These are phyloP conservation scores for Macrobrachium nipponense DNA, from an alignment of 1,140 invertebrate species.

Conservation along the genomic window DNA sequence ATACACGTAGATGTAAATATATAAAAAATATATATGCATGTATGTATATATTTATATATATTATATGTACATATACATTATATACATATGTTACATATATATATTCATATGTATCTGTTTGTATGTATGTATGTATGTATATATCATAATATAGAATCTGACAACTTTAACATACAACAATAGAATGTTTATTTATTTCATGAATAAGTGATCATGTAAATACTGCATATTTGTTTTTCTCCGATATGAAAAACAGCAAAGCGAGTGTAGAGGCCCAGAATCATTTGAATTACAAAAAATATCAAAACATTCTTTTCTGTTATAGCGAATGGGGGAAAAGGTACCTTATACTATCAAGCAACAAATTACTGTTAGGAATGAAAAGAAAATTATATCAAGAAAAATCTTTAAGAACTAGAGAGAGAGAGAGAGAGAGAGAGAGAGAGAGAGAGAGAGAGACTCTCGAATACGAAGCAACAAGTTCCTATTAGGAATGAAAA, in stretches of 20 bases:
- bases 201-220: no score
- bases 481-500: no score
- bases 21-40: neutral
- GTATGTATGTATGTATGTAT: neutral
- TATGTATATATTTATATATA: slow-evolving; percentile 17
- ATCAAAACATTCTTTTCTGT: no score
- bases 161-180: no score
- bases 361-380: no score
- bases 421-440: slow-evolving; percentile 5
- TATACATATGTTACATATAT: slow-evolving; percentile 10
- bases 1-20: neutral
- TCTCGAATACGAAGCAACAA: neutral
- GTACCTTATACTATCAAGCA: neutral
- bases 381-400: no score
- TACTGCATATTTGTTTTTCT: no score
- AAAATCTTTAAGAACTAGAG: neutral
- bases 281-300: no score
- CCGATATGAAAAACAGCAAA: no score
- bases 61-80: slow-evolving; percentile 15
- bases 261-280: no score
- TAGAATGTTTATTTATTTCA: no score
- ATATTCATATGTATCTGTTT: neutral
- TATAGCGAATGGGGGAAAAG: no score
- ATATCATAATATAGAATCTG: neutral
- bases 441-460: neutral